These are phyloP conservation scores for Diorhabda carinulata DNA, from an alignment of 1,140 invertebrate species.

Conservation along the genomic window DNA sequence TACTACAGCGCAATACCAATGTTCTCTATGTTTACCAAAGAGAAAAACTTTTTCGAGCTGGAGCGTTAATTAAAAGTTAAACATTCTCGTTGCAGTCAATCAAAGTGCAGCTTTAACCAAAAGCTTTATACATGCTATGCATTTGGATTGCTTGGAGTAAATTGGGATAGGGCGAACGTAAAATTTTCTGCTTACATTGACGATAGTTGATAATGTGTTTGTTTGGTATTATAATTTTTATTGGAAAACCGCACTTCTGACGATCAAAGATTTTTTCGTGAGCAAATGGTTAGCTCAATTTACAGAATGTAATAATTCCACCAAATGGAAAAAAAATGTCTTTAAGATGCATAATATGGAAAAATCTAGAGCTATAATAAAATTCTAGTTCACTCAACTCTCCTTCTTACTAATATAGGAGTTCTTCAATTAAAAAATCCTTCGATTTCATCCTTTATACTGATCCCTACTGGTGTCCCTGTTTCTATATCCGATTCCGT, in stretches of 20 bases:
- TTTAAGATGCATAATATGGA: too few relatives aligned
- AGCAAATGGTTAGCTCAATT: too few relatives aligned
- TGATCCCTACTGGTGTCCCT: too few relatives aligned
- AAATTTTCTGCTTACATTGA: neutral
- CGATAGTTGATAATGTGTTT: neutral
- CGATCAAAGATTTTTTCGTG: too few relatives aligned
- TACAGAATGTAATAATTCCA: too few relatives aligned
- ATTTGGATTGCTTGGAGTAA: neutral
- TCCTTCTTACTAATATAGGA: too few relatives aligned
- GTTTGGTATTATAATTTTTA: neutral
- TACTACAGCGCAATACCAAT: neutral
- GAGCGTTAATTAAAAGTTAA: conserved; percentile 3
- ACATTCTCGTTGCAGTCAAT: neutral
- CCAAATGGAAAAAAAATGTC: too few relatives aligned
- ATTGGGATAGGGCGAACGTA: neutral
- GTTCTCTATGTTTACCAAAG: neutral
- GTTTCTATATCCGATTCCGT: too few relatives aligned
- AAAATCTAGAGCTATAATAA: too few relatives aligned
- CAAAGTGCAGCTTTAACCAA: neutral
- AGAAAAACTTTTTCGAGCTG: neutral
- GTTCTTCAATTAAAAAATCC: too few relatives aligned
- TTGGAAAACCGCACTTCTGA: neutral
- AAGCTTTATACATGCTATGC: conserved; percentile 2
- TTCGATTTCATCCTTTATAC: too few relatives aligned
- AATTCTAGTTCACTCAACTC: too few relatives aligned